These are phyloP conservation scores for Eira barbara DNA, from an alignment of 2,113 vertebrate species.

Conservation along the genomic window DNA sequence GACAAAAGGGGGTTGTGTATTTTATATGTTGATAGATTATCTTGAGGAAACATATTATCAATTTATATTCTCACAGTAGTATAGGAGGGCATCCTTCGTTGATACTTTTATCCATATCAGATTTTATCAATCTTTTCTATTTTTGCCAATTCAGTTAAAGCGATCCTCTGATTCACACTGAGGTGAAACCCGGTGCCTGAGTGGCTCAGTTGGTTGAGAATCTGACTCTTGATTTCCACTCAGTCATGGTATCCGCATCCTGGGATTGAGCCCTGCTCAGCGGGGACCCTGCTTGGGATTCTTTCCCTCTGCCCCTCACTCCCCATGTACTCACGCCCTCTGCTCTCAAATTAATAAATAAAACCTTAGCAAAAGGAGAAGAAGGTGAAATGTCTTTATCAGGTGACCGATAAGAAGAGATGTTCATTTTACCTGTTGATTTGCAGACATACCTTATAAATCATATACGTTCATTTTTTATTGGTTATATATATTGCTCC, in stretches of 20 bases:
- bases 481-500: not conserved
- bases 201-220: not conserved
- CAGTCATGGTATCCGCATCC: not conserved
- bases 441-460: not conserved
- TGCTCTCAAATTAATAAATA: not conserved
- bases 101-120: not conserved
- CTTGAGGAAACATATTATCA: not conserved
- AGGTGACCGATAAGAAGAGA: not conserved
- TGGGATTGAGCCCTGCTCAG: not conserved
- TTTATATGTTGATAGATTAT: not conserved
- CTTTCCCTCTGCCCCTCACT: not conserved
- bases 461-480: not conserved
- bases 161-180: not conserved
- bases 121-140: not conserved
- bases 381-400: not conserved
- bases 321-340: not conserved
- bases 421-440: not conserved
- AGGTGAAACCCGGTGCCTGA: not conserved
- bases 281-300: not conserved
- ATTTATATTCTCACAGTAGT: not conserved
- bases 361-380: not conserved
- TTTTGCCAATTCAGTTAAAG: slow-evolving; percentile 27
- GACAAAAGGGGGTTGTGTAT: not conserved
- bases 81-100: not conserved
- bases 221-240: not conserved